Evolutionary conservation across 1,140 invertebrate genomes (phyloP).

Genomic region (Gryllus bimaculatus): DNA sequence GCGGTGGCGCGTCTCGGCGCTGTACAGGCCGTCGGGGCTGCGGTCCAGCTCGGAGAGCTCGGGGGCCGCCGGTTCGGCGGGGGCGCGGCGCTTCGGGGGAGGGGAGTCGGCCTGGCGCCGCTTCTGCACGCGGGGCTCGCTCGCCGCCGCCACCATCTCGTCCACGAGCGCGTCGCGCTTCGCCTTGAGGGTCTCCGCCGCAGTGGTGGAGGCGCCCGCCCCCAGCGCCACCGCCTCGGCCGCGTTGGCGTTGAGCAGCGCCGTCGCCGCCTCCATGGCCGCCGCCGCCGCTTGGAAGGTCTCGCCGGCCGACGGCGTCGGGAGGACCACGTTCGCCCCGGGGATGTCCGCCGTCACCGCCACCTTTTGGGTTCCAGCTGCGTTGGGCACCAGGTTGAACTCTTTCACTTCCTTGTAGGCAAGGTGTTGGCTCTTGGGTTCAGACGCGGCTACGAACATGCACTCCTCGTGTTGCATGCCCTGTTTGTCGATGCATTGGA

Average conservation of each 20-base stretch:
- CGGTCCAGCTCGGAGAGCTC: conserved; percentile 22
- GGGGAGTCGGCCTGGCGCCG: conserved; percentile 16
- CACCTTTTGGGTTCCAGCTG: background rate
- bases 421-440: conserved; percentile 23
- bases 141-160: conserved; percentile 8
- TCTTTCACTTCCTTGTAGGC: conserved; percentile 22
- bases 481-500: conserved; percentile 52
- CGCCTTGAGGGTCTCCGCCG: background rate
- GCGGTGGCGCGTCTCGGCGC: conserved; percentile 49
- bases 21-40: conserved; percentile 35
- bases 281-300: background rate
- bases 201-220: too few species aligned
- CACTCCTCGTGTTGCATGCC: conserved; percentile 63
- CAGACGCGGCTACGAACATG: conserved; percentile 51
- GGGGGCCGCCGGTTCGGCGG: conserved; percentile 7
- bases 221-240: too few species aligned
- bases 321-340: conserved; percentile 9
- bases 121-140: conserved; percentile 6
- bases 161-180: background rate
- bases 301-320: conserved; percentile 23
- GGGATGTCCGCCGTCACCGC: background rate
- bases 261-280: background rate
- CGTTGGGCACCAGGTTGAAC: conserved; percentile 20
- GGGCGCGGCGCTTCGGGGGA: background rate
- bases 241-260: background rate